phyloP scores from a whole-genome alignment of 2,113 vertebrate species.

The Felis chaus region DNA sequence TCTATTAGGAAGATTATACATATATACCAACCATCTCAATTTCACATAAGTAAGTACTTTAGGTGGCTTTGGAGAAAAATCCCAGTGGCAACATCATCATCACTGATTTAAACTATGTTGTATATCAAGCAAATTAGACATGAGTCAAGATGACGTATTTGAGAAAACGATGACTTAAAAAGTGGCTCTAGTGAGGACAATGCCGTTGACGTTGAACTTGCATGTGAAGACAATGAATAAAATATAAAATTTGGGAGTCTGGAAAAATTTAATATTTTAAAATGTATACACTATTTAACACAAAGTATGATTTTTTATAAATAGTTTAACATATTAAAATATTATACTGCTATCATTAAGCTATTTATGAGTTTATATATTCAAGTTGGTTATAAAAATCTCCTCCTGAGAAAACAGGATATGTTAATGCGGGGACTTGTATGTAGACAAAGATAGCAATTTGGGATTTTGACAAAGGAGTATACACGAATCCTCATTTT shows the following conservation, averaged over 20 bases:
- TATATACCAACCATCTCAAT: background rate
- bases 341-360: background rate
- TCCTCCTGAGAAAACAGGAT: background rate
- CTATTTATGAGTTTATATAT: background rate
- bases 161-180: background rate
- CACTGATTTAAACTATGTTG: background rate
- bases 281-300: background rate
- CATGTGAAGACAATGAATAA: background rate
- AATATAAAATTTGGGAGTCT: background rate
- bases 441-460: background rate
- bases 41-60: background rate
- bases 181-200: background rate
- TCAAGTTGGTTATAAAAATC: background rate
- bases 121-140: background rate
- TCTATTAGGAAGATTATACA: background rate
- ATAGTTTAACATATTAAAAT: background rate
- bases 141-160: background rate
- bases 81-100: background rate
- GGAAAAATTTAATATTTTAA: background rate
- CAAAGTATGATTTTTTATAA: background rate
- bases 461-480: background rate
- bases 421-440: background rate
- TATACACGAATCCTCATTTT: background rate
- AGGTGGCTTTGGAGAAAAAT: background rate
- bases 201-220: rapidly evolving